Percentiles rank a stretch among this genome's conserved stretches.
These are phyloP conservation scores for Paedocypris sp. DNA, from an alignment of 2,113 vertebrate genomes.

Conservation along the genomic window DNA sequence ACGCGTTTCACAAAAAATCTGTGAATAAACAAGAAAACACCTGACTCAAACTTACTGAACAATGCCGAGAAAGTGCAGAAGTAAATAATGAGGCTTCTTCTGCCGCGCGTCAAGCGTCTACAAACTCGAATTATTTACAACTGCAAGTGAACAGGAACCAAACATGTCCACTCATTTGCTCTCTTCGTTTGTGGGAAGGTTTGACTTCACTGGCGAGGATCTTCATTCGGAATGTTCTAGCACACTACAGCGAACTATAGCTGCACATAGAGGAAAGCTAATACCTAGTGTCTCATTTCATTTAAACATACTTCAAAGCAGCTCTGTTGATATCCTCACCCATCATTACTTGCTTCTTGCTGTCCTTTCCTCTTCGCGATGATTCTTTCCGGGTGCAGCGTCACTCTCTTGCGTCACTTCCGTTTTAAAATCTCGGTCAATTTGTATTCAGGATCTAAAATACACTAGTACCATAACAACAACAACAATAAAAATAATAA, in stretches of 20 bases:
- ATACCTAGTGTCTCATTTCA: background rate
- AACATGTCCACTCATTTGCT: background rate
- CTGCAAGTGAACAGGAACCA: background rate
- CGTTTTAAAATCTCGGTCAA: no score
- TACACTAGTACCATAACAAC: no score
- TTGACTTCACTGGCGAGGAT: background rate
- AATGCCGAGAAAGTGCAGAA: background rate
- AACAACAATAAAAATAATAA: no score
- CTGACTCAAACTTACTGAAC: conserved; percentile 2
- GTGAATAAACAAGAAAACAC: background rate
- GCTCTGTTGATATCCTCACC: background rate
- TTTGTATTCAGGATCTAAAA: no score
- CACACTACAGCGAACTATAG: background rate
- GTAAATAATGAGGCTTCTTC: background rate
- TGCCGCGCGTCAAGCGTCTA: background rate
- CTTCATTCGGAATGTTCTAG: background rate
- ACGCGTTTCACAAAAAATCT: background rate
- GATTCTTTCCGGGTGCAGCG: background rate
- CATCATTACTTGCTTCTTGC: conserved; percentile 1
- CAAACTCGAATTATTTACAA: background rate
- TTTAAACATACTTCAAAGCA: background rate
- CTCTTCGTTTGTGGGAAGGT: background rate
- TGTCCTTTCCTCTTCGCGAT: background rate
- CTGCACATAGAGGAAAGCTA: background rate
- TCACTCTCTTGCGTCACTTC: background rate